These are phyloP conservation scores for Bilobella aurantiaca DNA, from an alignment of 1,140 invertebrate genomes.

Conservation along the genomic window DNA sequence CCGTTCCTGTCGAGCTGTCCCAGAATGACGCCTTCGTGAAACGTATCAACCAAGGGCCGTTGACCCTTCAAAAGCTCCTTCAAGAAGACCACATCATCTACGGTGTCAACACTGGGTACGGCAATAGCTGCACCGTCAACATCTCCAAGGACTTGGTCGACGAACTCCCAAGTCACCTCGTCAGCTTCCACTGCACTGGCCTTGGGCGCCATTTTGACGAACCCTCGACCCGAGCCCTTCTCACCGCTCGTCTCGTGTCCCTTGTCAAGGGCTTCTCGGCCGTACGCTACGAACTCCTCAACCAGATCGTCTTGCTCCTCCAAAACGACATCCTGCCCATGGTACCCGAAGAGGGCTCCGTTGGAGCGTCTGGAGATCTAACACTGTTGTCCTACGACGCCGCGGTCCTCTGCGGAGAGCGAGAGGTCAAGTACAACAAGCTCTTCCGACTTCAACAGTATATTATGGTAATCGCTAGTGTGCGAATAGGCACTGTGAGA, in stretches of 20 bases:
- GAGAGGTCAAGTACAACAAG: conserved; percentile 6
- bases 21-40: not conserved
- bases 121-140: not conserved
- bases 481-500: too few relatives aligned
- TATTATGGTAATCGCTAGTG: too few relatives aligned
- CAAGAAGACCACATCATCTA: conserved; percentile 7
- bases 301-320: not conserved
- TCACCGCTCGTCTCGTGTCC: not conserved
- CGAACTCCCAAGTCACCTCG: not conserved
- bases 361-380: conserved; percentile 10
- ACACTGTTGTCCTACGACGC: conserved; percentile 3
- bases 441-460: not conserved
- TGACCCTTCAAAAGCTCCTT: not conserved
- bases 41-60: not conserved
- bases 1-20: not conserved
- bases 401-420: conserved; percentile 4
- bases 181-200: not conserved
- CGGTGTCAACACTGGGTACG: conserved; percentile 5
- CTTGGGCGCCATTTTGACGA: not conserved
- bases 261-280: conserved; percentile 1
- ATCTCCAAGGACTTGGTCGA: not conserved
- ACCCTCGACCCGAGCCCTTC: not conserved
- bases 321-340: conserved; percentile 5
- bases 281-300: conserved; percentile 1
- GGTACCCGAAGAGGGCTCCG: conserved; percentile 7